These are phyloP conservation scores for Neocrepidodera transversa DNA, from an alignment of 2,888 invertebrate genomes.

Conservation along the genomic window DNA sequence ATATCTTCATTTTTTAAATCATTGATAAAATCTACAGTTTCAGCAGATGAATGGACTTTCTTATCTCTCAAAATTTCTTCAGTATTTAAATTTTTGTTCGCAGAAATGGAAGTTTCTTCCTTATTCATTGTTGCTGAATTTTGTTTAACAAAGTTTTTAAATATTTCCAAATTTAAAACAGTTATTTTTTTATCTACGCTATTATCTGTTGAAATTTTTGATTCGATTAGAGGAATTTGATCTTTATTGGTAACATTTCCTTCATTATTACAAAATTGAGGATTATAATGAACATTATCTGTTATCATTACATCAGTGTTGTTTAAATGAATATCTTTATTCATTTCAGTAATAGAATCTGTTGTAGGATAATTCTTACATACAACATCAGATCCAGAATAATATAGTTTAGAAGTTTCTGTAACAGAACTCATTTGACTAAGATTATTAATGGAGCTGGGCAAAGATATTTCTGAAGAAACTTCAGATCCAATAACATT, in stretches of 20 bases:
- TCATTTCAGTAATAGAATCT: not conserved
- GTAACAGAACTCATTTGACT: conserved; percentile 1
- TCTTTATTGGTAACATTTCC: too few relatives aligned
- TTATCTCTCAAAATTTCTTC: too few relatives aligned
- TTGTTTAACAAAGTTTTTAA: not conserved
- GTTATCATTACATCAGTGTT: not conserved
- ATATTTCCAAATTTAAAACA: not conserved
- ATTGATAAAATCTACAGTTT: too few relatives aligned
- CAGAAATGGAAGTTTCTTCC: too few relatives aligned
- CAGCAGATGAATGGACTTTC: too few relatives aligned
- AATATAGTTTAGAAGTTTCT: not conserved
- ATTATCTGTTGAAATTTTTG: too few relatives aligned
- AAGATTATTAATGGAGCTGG: not conserved
- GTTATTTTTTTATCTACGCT: not conserved
- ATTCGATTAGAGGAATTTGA: too few relatives aligned
- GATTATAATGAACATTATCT: too few relatives aligned
- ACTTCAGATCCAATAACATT: conserved; percentile 13
- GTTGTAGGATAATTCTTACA: not conserved
- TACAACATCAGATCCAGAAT: not conserved
- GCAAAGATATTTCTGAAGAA: not conserved
- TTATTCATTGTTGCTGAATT: too few relatives aligned
- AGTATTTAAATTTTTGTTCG: too few relatives aligned
- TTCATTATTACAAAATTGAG: too few relatives aligned
- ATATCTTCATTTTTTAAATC: too few relatives aligned
- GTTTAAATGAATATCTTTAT: not conserved